Percentiles rank a stretch among this genome's conserved stretches.
These are phyloP conservation scores for Spialia ferax DNA, from an alignment of 2,888 invertebrate genomes.

Conservation along the genomic window DNA sequence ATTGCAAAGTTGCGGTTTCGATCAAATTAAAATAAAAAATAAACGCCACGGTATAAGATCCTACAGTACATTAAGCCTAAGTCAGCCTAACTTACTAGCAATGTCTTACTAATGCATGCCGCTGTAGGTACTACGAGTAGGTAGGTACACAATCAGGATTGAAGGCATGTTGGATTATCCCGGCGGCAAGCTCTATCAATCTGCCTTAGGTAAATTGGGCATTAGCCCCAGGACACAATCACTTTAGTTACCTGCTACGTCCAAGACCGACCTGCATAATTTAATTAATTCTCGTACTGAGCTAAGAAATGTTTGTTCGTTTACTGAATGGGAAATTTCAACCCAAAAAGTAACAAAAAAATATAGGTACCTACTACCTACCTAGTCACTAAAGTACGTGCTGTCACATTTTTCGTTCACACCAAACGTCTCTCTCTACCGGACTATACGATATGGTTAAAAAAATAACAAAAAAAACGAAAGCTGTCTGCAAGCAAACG, in stretches of 20 bases:
- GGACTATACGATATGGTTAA: too few species aligned
- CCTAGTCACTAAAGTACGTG: not conserved
- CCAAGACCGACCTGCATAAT: slow-evolving; percentile 7
- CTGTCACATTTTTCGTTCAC: slow-evolving; percentile 8
- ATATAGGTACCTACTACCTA: not conserved
- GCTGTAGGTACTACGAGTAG: slow-evolving; percentile 10
- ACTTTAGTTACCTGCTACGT: slow-evolving; percentile 26
- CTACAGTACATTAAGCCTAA: not conserved
- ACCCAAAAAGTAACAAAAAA: not conserved
- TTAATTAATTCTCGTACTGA: slow-evolving; percentile 4
- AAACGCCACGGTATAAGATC: too few species aligned
- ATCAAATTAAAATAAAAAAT: not conserved
- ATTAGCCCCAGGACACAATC: slow-evolving; percentile 33
- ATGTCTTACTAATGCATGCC: slow-evolving; percentile 26
- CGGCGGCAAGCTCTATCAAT: slow-evolving; percentile 23
- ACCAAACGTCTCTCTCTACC: slow-evolving; percentile 2
- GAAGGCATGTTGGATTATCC: slow-evolving; percentile 31
- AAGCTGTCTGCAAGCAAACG: slow-evolving; percentile 23
- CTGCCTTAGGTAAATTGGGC: slow-evolving; percentile 27
- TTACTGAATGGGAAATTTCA: not conserved
- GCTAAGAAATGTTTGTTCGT: not conserved
- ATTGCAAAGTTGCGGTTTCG: not conserved
- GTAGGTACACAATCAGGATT: slow-evolving; percentile 24
- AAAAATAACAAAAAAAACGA: slow-evolving; percentile 26
- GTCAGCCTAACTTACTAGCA: not conserved